phyloP scores from a whole-genome alignment of 2,888 invertebrate species.

The Nephrotoma appendiculata region DNA sequence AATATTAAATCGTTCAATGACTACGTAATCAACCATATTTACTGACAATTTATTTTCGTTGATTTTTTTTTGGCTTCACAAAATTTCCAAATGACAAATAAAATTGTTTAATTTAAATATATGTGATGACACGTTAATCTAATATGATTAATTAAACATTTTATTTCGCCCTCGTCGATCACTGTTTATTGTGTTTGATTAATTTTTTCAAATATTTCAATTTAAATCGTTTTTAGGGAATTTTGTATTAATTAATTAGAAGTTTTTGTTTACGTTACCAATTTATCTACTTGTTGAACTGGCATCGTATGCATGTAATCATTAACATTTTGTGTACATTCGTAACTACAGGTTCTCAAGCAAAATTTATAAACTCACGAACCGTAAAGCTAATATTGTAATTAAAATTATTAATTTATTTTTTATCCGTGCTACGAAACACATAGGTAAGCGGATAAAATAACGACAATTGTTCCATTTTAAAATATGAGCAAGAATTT shows the following conservation, averaged over 20 bases:
- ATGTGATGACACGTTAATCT: neutral
- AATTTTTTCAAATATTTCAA: too few species aligned
- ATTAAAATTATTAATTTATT: neutral
- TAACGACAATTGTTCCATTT: neutral
- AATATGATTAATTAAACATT: neutral
- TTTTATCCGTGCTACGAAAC: neutral
- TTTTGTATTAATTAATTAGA: too few species aligned
- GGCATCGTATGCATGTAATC: too few species aligned
- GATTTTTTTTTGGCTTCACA: neutral
- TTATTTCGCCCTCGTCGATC: too few species aligned
- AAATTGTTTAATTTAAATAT: neutral
- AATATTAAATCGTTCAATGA: neutral
- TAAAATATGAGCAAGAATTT: neutral
- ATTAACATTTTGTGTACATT: too few species aligned
- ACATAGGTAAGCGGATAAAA: neutral
- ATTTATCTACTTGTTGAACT: too few species aligned
- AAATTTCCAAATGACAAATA: neutral
- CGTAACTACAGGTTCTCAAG: neutral
- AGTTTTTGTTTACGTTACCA: too few species aligned
- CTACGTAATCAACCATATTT: neutral
- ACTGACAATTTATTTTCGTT: neutral
- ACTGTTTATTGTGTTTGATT: too few species aligned
- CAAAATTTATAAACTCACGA: neutral
- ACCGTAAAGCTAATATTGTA: neutral
- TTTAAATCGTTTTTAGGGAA: too few species aligned